Evolutionary conservation across 1,140 invertebrate genomes (phyloP).

Genomic region (Drosophila sproati): DNA sequence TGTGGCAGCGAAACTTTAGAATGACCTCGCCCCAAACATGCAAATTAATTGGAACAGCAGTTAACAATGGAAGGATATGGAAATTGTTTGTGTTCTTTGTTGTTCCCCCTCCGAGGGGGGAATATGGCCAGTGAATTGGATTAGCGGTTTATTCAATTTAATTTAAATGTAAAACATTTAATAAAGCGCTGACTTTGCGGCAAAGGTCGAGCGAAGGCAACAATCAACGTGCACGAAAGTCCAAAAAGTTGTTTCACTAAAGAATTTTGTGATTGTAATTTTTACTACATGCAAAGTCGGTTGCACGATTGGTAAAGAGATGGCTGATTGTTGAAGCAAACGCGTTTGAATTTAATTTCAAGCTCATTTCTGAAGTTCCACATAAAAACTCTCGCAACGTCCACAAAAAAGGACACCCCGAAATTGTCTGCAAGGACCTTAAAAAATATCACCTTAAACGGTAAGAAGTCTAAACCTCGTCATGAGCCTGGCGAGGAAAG

Average conservation of each 20-base stretch:
- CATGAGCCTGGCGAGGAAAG: too few relatives aligned
- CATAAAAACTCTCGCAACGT: too few relatives aligned
- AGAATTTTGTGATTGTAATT: too few relatives aligned
- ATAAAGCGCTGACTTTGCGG: constrained; percentile 54
- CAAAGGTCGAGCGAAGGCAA: constrained; percentile 25
- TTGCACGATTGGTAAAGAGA: too few relatives aligned
- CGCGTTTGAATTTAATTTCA: too few relatives aligned
- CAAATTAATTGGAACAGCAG: constrained; percentile 67
- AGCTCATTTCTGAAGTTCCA: too few relatives aligned
- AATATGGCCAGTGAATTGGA: constrained; percentile 57
- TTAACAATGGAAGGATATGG: constrained; percentile 39
- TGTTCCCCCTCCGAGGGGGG: constrained; percentile 6
- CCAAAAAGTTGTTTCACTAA: not conserved
- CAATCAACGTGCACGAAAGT: constrained; percentile 14
- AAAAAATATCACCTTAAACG: too few relatives aligned
- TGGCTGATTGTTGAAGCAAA: too few relatives aligned
- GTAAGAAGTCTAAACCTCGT: too few relatives aligned
- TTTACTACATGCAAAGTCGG: too few relatives aligned
- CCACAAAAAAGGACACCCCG: too few relatives aligned
- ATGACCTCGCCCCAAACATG: constrained; percentile 47
- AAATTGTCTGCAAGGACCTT: too few relatives aligned
- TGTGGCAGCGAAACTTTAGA: constrained; percentile 48
- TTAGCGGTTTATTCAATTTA: constrained; percentile 77
- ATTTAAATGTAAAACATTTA: constrained; percentile 78
- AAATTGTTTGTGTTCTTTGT: constrained; percentile 44